Percentiles rank a stretch among this genome's conserved stretches.
Conservation (phyloP, 1,140 invertebrate genomes). For the Geopemphigus sp. region DNA sequence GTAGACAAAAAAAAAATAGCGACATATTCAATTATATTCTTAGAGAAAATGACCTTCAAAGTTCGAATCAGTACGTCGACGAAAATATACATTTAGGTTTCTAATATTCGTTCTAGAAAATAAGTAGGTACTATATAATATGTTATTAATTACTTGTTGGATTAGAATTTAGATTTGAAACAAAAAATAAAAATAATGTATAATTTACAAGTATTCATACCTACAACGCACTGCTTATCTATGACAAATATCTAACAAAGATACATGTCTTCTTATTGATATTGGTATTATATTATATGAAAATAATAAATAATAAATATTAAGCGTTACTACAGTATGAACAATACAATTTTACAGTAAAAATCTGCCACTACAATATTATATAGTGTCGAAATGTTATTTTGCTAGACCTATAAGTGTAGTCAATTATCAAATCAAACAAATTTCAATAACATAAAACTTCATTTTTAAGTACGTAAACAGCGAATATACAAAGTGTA, state of each 20-base stretch:
- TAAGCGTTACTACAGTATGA: too few species aligned
- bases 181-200: neutral
- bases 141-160: neutral
- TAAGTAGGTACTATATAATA: neutral
- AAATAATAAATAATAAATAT: too few species aligned
- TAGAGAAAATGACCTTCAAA: slow-evolving; percentile 7
- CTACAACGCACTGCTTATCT: neutral
- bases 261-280: neutral
- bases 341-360: too few species aligned
- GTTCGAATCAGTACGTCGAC: neutral
- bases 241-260: neutral
- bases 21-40: neutral
- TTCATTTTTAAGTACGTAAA: too few species aligned
- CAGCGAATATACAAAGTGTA: too few species aligned
- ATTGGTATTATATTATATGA: too few species aligned
- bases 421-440: too few species aligned
- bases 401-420: too few species aligned
- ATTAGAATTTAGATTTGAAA: neutral
- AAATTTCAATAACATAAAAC: too few species aligned
- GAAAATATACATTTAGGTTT: neutral
- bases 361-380: too few species aligned
- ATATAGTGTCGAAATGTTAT: too few species aligned
- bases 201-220: neutral
- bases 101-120: neutral
- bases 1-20: neutral